Evolutionary conservation across 2,888 invertebrate species (phyloP), one percentile per base, ranked within the genome.

Genomic region (Cosmia pyralina): DNA sequence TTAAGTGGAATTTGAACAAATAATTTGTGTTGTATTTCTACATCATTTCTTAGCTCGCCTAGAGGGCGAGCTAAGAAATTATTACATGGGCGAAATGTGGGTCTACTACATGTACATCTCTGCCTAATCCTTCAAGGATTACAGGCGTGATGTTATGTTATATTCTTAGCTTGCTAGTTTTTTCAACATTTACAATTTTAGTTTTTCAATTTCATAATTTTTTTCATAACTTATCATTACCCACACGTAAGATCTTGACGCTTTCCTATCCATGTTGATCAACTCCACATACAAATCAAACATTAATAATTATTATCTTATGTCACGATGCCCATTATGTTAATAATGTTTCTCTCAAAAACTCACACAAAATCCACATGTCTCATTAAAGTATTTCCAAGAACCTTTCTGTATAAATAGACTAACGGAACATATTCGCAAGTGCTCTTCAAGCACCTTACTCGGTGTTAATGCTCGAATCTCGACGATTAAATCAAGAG

Each of bases 341-440:
- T 81, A 62, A 77, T 71, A 81, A 74, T 77, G 55, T 79, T 79
- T 65, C 75, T 75, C 58, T 75, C 58, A 77, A 63, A 75, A 76
- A 59, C 75, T 72, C 62, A 77, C 55, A 82, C 71, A 75, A 77
- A 85, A 81, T 78, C 53, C 75, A 79, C 72, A 77, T 75, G 79
- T 78, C 66, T 78, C 72, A 75, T 78, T 72, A 72, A 78, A 81
- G 78, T 69, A 77, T 78, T 87, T 87, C 85, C 74, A 62, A 83
- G 73, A 75, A 53, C 63, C 52, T 64, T 68, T 66, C 65, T 5
- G 58, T 64, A 81, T 62, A 73, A 82, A 79, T 85, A 90, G 91
- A 90, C 89, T 93, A 93, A 93, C 93, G 93, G 93, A 89, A 90
- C 85, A 88, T 88, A 92, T 93, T 92, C 84, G 93, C 93, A 84